Conservation (phyloP, 2,797 vertebrate species). For the Telmatherina bonti region DNA sequence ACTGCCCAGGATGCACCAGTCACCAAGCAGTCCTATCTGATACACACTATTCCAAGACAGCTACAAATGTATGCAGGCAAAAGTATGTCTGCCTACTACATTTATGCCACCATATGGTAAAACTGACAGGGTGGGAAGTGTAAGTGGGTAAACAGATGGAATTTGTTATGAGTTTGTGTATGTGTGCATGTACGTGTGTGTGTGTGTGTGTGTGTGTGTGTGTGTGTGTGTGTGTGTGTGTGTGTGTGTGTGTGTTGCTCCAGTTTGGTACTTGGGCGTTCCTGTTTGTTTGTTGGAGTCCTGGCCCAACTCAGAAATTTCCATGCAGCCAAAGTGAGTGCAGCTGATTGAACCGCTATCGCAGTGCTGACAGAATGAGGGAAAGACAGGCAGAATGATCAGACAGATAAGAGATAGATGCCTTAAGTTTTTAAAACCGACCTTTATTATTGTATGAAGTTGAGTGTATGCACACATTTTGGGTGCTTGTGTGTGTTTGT, state of each 20-base stretch:
- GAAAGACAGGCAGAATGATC: conserved; percentile 20
- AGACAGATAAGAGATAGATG: neutral
- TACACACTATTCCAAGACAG: conserved; percentile 23
- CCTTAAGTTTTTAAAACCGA: neutral
- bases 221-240: conserved; percentile 1
- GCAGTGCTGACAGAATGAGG: neutral
- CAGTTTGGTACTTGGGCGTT: conserved; percentile 25
- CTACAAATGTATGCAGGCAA: neutral
- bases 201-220: neutral
- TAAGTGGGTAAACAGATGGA: conserved; percentile 23
- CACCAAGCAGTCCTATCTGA: conserved; percentile 48
- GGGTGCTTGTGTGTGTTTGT: conserved; percentile 43
- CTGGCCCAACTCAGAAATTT: conserved; percentile 37
- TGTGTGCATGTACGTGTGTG: too few relatives aligned
- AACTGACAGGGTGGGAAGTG: conserved; percentile 12
- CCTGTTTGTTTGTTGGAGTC: conserved; percentile 22
- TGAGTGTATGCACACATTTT: conserved; percentile 38
- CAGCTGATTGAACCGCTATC: neutral
- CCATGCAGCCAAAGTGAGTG: conserved; percentile 28
- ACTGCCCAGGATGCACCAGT: conserved; percentile 56
- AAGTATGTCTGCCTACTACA: conserved; percentile 14
- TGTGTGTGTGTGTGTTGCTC: too few relatives aligned
- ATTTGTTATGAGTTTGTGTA: conserved; percentile 11
- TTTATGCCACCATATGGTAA: conserved; percentile 17
- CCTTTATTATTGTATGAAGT: conserved; percentile 18